Evolutionary conservation across 2,888 invertebrate species (phyloP).

Genomic region (Epistrophe grossulariae): DNA sequence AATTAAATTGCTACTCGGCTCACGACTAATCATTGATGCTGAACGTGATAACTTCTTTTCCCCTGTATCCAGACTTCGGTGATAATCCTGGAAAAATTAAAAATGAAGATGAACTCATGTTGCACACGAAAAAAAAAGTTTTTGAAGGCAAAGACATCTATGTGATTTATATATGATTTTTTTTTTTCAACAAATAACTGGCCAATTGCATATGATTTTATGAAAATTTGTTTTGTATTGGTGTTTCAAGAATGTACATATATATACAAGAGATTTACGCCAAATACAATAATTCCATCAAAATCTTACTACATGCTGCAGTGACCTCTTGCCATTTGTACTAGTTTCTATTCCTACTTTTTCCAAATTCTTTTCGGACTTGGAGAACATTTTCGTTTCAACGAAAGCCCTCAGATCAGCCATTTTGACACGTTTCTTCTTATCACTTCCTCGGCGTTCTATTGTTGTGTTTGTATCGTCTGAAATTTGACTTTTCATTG

Average conservation of each 20-base stretch:
- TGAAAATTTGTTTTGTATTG: conserved; percentile 60
- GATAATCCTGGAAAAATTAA: conserved; percentile 88
- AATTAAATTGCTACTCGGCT: conserved; percentile 89
- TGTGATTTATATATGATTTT: conserved; percentile 37
- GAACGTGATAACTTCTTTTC: conserved; percentile 90
- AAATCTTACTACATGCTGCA: conserved; percentile 87
- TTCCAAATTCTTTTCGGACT: conserved; percentile 95
- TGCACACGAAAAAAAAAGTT: neutral
- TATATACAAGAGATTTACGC: conserved; percentile 22
- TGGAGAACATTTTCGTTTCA: conserved; percentile 94
- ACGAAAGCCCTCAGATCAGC: conserved; percentile 95
- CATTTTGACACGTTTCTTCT: conserved; percentile 95
- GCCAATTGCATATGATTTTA: conserved; percentile 67
- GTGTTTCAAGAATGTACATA: conserved; percentile 29
- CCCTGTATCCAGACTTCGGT: conserved; percentile 92
- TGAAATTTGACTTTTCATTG: conserved; percentile 61
- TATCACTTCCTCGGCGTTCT: conserved; percentile 90
- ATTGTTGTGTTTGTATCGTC: conserved; percentile 79
- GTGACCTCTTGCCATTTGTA: conserved; percentile 85
- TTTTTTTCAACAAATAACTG: conserved; percentile 52
- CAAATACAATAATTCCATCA: conserved; percentile 62
- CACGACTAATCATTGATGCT: conserved; percentile 88
- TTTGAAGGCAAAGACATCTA: conserved; percentile 6
- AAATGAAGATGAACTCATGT: neutral
- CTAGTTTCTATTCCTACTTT: conserved; percentile 91